Conservation (phyloP, 2,888 invertebrate genomes). For the Microplitis deprimator region DNA sequence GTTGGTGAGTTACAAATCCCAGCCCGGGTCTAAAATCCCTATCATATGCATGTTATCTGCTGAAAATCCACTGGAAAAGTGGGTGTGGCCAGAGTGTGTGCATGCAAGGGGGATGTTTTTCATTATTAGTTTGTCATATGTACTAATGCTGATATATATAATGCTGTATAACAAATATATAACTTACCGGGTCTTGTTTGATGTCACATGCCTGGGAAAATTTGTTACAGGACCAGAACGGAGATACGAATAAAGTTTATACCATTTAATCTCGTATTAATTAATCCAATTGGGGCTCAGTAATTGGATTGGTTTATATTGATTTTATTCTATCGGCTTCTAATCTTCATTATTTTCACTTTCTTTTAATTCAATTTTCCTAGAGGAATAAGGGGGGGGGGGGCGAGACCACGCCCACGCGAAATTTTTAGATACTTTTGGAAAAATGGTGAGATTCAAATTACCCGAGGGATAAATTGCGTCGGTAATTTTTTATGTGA, state of each 20-base stretch:
- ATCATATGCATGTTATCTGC: neutral
- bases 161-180: neutral
- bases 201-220: neutral
- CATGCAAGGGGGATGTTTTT: conserved; percentile 63
- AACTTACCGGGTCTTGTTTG: neutral
- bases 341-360: neutral
- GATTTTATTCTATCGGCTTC: neutral
- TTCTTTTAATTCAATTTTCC: neutral
- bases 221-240: neutral
- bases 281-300: neutral
- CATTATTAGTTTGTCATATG: conserved; percentile 4
- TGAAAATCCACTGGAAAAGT: conserved; percentile 42
- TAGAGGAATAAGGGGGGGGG: neutral
- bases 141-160: neutral
- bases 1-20: conserved; percentile 12
- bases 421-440: neutral
- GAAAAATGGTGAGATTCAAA: neutral
- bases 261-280: neutral
- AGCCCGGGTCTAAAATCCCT: conserved; percentile 18
- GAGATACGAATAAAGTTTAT: neutral
- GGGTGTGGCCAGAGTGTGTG: conserved; percentile 65
- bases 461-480: neutral
- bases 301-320: neutral
- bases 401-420: neutral
- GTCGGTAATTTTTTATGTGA: neutral